Evolutionary conservation across 2,888 invertebrate genomes (phyloP), one percentile per base, ranked within the genome.

Genomic region (Apamea anceps): DNA sequence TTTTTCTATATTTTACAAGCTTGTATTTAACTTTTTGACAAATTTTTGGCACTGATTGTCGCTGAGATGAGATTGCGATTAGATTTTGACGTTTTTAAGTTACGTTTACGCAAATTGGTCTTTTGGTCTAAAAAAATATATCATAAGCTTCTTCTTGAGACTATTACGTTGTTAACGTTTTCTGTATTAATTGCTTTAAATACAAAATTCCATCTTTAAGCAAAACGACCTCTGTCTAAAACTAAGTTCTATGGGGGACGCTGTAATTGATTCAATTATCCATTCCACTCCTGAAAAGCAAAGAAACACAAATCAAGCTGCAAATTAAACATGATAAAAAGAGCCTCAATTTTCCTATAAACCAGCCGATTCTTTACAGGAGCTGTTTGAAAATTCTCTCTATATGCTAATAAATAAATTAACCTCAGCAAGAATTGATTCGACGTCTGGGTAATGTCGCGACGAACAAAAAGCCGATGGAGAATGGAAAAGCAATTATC

Each of bases 361-460:
- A 84, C 72, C 81, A 70, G 75, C 70, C 84, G 81, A 90, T 89
- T 82, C 88, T 87, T 89, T 85, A 86, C 83, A 75, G 81, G 79
- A 80, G 77, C 88, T 72, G 87, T 86, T 90, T 90, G 86, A 90
- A 92, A 92, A 91, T 87, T 92, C 95, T 94, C 94, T 95, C 93
- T 95, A 94, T 95, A 95, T 95, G 95, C 93, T 95, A 96, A 96
- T 95, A 93, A 93, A 93, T 93, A 93, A 93, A 95, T 94, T 93
- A 93, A 92, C 92, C 89, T 90, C 87, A 86, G 90, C 82, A 89
- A 90, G 91, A 93, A 94, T 94, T 93, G 94, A 94, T 95, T 94
- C 93, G 93, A 93, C 93, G 93, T 91, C 91, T 91, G 92, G 92
- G 90, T 90, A 91, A 92, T 92, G 91, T 93, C 92, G 89, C 91